Evolutionary conservation across 23 tunicate genomes (phyloP), one percentile per base, ranked within the genome.

Genomic region (Botrylloides violaceus): DNA sequence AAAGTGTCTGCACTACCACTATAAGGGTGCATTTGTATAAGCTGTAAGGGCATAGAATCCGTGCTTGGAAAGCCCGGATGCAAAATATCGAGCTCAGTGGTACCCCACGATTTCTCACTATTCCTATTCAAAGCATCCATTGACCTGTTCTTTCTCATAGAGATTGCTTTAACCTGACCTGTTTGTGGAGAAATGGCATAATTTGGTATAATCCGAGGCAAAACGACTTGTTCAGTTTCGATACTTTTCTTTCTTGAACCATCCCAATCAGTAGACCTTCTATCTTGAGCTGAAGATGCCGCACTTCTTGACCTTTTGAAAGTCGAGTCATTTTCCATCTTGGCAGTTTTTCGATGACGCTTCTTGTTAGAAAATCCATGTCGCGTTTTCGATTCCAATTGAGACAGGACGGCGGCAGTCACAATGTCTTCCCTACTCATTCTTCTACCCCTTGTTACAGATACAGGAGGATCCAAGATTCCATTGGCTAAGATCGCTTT

Each of bases 341-440:
- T n/a, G n/a, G n/a, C n/a, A 43, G 53, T 43, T 7, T 7, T 43
- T 7, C 53, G 53, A 43, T 15, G 53, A 9, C 12, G 12, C 9
- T 43, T 9, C 53, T 43, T 43, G 9, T 15, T 43, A 43, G 9
- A 7, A 43, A 9, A 15, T 15, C 53, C 53, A 15, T 9, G 15
- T 43, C 15, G 53, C 53, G 53, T 9, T 7, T 65, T 65, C 43
- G 43, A 12, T 31, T 65, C 43, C 74, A 68, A 24, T 68, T 68
- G 74, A 1, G 74, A 68, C 9, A 68, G 2, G 0, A 68, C 29
- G 28, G 74, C 74, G 25, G 56, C 74, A 22, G 74, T 68, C 26
- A 68, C 74, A 22, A 68, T 68, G 22, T 68, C 74, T 35, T 68
- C 74, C 2, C 74, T 68, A 25, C 74, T 68, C 74, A 37, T 39